Percentiles rank a stretch among this genome's conserved stretches.
phyloP scores from a whole-genome alignment of 2,888 invertebrate genomes.

The Apodemia zela region DNA sequence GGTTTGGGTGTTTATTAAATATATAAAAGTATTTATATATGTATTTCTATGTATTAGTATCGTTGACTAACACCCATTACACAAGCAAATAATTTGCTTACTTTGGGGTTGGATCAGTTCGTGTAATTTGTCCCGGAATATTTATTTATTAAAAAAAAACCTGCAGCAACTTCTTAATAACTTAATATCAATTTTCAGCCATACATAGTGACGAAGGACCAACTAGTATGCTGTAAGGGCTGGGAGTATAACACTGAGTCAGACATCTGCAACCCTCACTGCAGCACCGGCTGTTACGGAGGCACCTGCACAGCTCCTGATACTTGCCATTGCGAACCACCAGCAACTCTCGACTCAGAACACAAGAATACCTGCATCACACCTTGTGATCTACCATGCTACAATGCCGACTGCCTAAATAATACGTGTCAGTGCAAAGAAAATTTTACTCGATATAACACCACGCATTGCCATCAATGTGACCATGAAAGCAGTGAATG shows the following conservation, averaged over 20 bases:
- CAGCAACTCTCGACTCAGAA: slow-evolving; percentile 46
- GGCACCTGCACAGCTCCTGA: slow-evolving; percentile 66
- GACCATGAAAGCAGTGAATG: slow-evolving; percentile 36
- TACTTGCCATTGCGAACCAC: slow-evolving; percentile 53
- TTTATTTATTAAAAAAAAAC: too few relatives aligned
- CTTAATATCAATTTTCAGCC: slow-evolving; percentile 41
- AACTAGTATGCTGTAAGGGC: slow-evolving; percentile 62
- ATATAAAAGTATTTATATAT: too few relatives aligned
- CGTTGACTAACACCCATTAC: too few relatives aligned
- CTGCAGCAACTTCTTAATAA: not conserved
- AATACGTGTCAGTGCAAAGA: slow-evolving; percentile 56
- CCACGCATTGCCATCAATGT: slow-evolving; percentile 38
- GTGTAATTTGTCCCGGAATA: too few relatives aligned
- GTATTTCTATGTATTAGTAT: too few relatives aligned
- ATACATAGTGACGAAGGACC: slow-evolving; percentile 43
- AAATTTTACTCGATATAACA: slow-evolving; percentile 42
- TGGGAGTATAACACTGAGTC: slow-evolving; percentile 51
- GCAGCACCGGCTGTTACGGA: slow-evolving; percentile 66
- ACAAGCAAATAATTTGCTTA: too few relatives aligned
- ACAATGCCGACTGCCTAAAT: slow-evolving; percentile 54
- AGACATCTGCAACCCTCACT: slow-evolving; percentile 66
- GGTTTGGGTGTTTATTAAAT: too few relatives aligned
- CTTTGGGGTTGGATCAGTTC: too few relatives aligned
- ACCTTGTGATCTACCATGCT: slow-evolving; percentile 53
- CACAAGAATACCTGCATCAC: slow-evolving; percentile 51